Percentiles rank a stretch among this genome's conserved stretches.
Evolutionary conservation across 2,113 vertebrate genomes (phyloP).

Genomic region (Notothenia coriiceps): DNA sequence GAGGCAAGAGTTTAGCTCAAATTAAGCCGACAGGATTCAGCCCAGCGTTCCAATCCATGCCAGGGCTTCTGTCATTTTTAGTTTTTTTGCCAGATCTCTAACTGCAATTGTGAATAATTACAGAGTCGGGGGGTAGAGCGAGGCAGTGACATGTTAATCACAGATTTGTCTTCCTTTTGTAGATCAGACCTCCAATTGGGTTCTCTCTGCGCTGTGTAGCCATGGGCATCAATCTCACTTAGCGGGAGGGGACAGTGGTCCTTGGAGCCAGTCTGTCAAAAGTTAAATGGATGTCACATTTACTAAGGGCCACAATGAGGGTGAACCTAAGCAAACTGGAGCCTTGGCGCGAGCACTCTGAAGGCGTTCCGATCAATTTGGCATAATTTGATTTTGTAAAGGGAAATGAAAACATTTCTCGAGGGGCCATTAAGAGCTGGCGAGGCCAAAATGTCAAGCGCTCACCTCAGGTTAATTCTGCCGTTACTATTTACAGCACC

Average conservation of each 20-base stretch:
- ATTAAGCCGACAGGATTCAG: constrained; percentile 66
- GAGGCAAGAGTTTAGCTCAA: constrained; percentile 60
- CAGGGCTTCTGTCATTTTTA: constrained; percentile 66
- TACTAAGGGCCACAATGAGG: constrained; percentile 65
- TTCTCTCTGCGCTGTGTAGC: constrained; percentile 69
- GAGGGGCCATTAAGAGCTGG: constrained; percentile 46
- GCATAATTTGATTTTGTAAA: constrained; percentile 69
- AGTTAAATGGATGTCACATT: constrained; percentile 80
- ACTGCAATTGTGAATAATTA: constrained; percentile 81
- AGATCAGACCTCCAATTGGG: constrained; percentile 73
- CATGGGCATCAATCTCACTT: constrained; percentile 79
- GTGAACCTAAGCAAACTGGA: constrained; percentile 63
- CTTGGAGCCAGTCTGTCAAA: constrained; percentile 73
- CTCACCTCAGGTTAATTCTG: constrained; percentile 69
- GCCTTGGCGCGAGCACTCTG: constrained; percentile 31
- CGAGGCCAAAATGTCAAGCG: constrained; percentile 57
- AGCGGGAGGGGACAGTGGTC: constrained; percentile 69
- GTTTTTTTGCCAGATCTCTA: constrained; percentile 72
- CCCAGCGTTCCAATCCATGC: constrained; percentile 63
- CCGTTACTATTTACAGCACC: constrained; percentile 60
- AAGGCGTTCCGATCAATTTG: constrained; percentile 62
- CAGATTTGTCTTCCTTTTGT: constrained; percentile 76
- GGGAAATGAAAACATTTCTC: constrained; percentile 70
- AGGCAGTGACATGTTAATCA: constrained; percentile 80
- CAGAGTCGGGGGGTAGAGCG: constrained; percentile 44